A percentile compares a stretch with the other conserved stretches of the same genome.
phyloP scores from a whole-genome alignment of 2,113 vertebrate genomes.

The Chrysemys picta region DNA sequence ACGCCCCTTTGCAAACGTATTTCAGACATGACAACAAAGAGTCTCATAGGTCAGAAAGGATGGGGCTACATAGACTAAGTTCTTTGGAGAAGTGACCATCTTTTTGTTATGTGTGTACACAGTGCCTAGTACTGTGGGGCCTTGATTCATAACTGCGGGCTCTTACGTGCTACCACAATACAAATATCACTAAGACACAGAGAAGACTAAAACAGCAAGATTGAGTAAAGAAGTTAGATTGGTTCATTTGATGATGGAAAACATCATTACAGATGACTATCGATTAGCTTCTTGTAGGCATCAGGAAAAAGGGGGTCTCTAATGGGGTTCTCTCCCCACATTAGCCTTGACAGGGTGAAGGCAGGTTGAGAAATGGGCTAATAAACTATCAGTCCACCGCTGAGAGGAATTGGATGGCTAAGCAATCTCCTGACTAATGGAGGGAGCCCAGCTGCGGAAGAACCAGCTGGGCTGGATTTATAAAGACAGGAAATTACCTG shows the following conservation, averaged over 20 bases:
- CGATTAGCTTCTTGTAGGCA: background rate
- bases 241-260: background rate
- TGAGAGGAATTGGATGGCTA: background rate
- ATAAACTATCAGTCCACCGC: background rate
- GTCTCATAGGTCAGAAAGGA: background rate
- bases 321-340: too few relatives aligned
- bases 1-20: background rate
- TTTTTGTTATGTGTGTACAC: background rate
- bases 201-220: constrained; percentile 22
- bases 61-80: background rate
- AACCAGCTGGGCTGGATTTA: too few relatives aligned
- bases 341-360: background rate
- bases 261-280: background rate
- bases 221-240: background rate
- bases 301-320: background rate
- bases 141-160: background rate
- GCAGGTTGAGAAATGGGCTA: background rate
- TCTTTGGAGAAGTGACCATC: background rate
- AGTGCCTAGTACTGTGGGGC: background rate
- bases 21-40: background rate
- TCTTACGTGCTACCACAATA: constrained; percentile 5
- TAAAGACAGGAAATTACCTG: too few relatives aligned
- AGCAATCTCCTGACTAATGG: background rate
- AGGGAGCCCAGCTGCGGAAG: too few relatives aligned
- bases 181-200: background rate